Evolutionary conservation across 2,888 invertebrate genomes (phyloP), one percentile per base, ranked within the genome.

Genomic region (Ochropleura plecta): DNA sequence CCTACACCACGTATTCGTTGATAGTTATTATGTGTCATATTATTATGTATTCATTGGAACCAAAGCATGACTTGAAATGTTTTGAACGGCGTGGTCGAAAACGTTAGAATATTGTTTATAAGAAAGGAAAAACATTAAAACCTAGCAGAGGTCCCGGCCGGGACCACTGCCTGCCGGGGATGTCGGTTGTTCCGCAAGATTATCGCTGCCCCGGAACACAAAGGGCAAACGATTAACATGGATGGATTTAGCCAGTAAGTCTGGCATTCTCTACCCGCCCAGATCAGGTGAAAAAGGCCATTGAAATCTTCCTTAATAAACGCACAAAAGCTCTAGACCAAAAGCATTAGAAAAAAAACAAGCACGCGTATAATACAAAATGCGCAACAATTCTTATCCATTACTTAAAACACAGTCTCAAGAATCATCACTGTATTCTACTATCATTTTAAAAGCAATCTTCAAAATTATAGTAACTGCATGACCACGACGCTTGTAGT

Each of bases 371-470:
- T 64, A 76, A 53, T 82, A 71, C 20, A 44, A 76, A 76, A 62
- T 70, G 20, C n/a, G 40, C 68, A 75, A 57, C 20, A 77, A 67
- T 60, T 81, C 55, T 60, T 59, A 71, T 53, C 51, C 67, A 82
- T 82, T 82, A 85, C 55, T n/a, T 64, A 77, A 79, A 79, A 74
- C 64, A 74, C 62, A 74, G 79, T 46, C 67, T 70, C 63, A 60
- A 77, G 48, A 64, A 70, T 71, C 64, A 70, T 65, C 70, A 69
- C 57, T 51, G 30, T 63, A 75, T 63, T 72, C 71, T 70, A 80
- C 76, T 66, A 69, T 74, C 74, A 84, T 79, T 68, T 74, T 20
- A 70, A 78, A 79, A 66, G 64, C 69, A 80, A 84, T 83, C 81
- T 79, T 76, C 60, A 70, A 83, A 79, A 85, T 80, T 73, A 81